These are phyloP conservation scores for Dolichopus griseipennis DNA, from an alignment of 2,888 invertebrate species.

Conservation along the genomic window DNA sequence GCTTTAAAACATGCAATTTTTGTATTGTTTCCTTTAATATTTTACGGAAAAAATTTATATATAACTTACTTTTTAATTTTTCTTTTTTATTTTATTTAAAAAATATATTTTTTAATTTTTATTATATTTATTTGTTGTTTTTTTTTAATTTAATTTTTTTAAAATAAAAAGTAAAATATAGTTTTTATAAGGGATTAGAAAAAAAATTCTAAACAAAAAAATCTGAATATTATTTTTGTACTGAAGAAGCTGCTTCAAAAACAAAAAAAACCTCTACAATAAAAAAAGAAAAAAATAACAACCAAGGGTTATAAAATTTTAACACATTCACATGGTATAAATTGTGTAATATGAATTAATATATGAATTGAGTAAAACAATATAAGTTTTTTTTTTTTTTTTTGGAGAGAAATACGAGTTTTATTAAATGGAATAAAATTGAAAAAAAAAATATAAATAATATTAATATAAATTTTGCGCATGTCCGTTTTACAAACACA, in stretches of 20 bases:
- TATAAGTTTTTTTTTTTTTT: too few species aligned
- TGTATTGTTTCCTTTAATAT: background rate
- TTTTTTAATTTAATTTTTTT: background rate
- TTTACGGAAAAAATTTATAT: background rate
- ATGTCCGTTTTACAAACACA: too few species aligned
- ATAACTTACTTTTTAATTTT: background rate
- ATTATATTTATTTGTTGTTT: too few species aligned
- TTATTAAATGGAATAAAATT: too few species aligned
- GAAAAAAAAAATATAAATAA: too few species aligned
- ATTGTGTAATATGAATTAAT: too few species aligned
- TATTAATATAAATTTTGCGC: too few species aligned
- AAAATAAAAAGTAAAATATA: too few species aligned
- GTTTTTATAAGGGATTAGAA: background rate
- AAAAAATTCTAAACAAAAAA: background rate
- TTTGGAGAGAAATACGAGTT: too few species aligned
- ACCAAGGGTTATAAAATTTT: too few species aligned
- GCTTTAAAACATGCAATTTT: constrained; percentile 1
- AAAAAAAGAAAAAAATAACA: background rate
- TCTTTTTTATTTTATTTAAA: background rate
- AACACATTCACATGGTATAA: too few species aligned
- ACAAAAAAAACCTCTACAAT: background rate
- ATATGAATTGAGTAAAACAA: too few species aligned
- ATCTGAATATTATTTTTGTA: background rate
- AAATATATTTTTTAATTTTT: background rate
- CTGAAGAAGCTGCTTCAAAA: background rate